phyloP scores from a whole-genome alignment of 1,140 invertebrate species.

The Coelopa frigida region DNA sequence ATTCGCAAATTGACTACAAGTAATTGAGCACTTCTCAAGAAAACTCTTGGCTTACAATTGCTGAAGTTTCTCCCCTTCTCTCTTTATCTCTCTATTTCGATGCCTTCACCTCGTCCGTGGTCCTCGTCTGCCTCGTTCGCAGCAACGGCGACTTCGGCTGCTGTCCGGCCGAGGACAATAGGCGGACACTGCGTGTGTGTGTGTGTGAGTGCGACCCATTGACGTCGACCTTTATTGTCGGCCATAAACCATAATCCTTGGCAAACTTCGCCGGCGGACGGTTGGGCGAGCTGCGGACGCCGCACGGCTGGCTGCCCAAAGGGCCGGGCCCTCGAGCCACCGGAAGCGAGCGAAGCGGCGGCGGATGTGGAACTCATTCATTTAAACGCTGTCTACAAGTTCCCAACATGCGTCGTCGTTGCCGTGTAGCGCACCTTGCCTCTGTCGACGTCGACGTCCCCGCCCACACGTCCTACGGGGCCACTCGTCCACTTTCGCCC shows the following conservation, averaged over 20 bases:
- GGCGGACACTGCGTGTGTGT: too few species aligned
- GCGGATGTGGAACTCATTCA: conserved; percentile 10
- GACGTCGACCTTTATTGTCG: conserved; percentile 12
- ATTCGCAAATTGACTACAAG: conserved; percentile 14
- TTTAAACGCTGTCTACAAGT: conserved; percentile 14
- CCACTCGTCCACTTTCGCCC: neutral
- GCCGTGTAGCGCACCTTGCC: conserved; percentile 5
- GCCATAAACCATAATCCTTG: conserved; percentile 12
- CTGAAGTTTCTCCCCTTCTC: too few species aligned
- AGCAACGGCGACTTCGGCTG: too few species aligned
- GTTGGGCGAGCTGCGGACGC: conserved; percentile 2
- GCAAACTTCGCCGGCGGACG: conserved; percentile 1
- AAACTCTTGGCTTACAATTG: too few species aligned
- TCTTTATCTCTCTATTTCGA: too few species aligned
- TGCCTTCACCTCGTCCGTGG: too few species aligned
- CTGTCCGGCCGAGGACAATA: too few species aligned
- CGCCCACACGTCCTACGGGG: neutral
- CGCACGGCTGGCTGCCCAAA: conserved; percentile 3
- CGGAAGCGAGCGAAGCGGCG: conserved; percentile 1
- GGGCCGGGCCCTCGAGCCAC: too few species aligned
- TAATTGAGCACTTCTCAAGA: conserved; percentile 13
- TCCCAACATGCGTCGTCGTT: conserved; percentile 2
- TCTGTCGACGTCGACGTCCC: neutral
- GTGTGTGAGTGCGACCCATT: conserved; percentile 8
- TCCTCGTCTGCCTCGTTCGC: too few species aligned